These are phyloP conservation scores for Nephrotoma guestfalica DNA, from an alignment of 2,888 invertebrate genomes.

Conservation along the genomic window DNA sequence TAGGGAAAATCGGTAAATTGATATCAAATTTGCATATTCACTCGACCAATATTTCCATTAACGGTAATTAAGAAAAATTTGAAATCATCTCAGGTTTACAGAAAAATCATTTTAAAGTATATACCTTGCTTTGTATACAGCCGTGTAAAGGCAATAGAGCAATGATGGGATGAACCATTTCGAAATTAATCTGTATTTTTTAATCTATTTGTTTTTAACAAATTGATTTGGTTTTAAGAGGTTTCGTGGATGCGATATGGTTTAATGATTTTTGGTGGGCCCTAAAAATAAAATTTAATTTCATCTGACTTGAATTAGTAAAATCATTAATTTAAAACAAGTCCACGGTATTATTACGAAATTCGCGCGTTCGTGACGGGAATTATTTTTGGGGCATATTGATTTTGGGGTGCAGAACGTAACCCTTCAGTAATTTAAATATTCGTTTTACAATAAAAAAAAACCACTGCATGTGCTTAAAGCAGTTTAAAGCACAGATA, in stretches of 20 bases:
- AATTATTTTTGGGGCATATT: background rate
- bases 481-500: too few relatives aligned
- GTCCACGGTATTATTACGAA: background rate
- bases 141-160: too few relatives aligned
- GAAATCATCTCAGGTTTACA: background rate
- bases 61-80: background rate
- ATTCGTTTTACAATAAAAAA: too few relatives aligned
- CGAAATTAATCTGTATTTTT: background rate
- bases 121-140: background rate
- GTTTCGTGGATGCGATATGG: background rate
- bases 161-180: background rate
- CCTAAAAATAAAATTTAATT: background rate
- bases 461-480: too few relatives aligned
- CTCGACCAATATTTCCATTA: background rate
- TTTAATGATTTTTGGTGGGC: background rate
- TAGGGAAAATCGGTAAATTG: background rate
- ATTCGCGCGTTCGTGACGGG: background rate
- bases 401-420: too few relatives aligned
- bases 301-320: background rate
- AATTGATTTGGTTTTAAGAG: background rate
- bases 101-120: background rate
- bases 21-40: background rate
- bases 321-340: background rate
- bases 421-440: too few relatives aligned
- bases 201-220: background rate